These are phyloP conservation scores for Drosophila neonasuta DNA, from an alignment of 2,888 invertebrate species.

Conservation along the genomic window DNA sequence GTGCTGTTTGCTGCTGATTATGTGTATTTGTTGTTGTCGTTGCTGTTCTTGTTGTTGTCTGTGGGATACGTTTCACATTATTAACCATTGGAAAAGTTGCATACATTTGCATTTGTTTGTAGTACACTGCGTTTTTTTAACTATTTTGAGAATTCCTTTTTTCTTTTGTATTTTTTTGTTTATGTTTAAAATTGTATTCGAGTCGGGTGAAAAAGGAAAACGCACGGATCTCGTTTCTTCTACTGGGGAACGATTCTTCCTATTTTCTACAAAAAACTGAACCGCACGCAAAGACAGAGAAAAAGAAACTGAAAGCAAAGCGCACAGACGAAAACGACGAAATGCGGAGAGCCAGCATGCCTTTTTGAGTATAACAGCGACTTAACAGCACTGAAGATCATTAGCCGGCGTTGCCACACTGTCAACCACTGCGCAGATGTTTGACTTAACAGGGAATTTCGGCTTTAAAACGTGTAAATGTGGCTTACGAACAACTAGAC, in stretches of 20 bases:
- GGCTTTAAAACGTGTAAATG: slow-evolving; percentile 11
- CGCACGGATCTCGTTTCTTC: slow-evolving; percentile 68
- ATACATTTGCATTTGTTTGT: slow-evolving; percentile 49
- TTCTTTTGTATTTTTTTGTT: slow-evolving; percentile 30
- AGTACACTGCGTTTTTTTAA: slow-evolving; percentile 45
- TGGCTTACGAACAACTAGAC: slow-evolving; percentile 6
- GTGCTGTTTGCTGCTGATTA: slow-evolving; percentile 62
- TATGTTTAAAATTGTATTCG: slow-evolving; percentile 56
- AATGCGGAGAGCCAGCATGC: slow-evolving; percentile 38
- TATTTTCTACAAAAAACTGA: slow-evolving; percentile 63
- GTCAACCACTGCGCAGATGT: slow-evolving; percentile 49
- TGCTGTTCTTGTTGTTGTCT: slow-evolving; percentile 42
- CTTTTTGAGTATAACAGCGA: slow-evolving; percentile 54
- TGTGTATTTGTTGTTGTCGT: slow-evolving; percentile 57
- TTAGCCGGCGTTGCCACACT: slow-evolving; percentile 50
- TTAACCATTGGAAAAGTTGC: slow-evolving; percentile 30
- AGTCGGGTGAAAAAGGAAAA: slow-evolving; percentile 61
- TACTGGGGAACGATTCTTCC: slow-evolving; percentile 64
- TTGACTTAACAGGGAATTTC: slow-evolving; percentile 39
- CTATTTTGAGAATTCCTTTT: slow-evolving; percentile 59
- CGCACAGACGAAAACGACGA: slow-evolving; percentile 48
- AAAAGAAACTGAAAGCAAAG: slow-evolving; percentile 77
- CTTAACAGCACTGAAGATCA: slow-evolving; percentile 51
- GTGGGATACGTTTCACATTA: slow-evolving; percentile 42
- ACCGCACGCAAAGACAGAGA: slow-evolving; percentile 78